Base-by-base conservation (phyloP, 2,797 vertebrate genomes). In the Oceanodroma leucorhoa region DNA sequence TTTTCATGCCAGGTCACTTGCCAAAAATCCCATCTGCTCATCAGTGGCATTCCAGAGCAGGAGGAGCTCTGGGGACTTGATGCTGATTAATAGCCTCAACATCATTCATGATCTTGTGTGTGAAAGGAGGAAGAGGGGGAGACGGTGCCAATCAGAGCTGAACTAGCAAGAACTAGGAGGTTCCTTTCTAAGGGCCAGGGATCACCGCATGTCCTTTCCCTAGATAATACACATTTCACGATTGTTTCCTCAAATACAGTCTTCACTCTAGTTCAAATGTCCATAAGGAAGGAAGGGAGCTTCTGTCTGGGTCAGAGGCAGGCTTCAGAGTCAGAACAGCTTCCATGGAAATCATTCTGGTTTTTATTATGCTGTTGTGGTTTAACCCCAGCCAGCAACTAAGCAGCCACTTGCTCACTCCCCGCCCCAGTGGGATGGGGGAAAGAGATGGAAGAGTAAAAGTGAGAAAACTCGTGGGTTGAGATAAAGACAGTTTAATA, bases 21-120 rank as follows among this genome's bases (percentile, higher is more conserved):
- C 97, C 97, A 98, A 97, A 97, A 96, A 85, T 80, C 85, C 94
- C 97, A 97, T 98, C 95, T 97, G 92, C 93, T 98, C 94, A 90
- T 94, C 95, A 93, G 94, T 94, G 93, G 84, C 96, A 93, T 97
- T 97, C 93, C 96, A 95, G 92, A 91, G 90, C 95, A 95, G 89
- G 92, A 97, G 75, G 78, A 89, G 34, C 73, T 95, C 94, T 92
- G 70, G 94, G 93, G 95, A 97, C 32, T 93, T 94, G 41, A 34
- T 82, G 85, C 86, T 95, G 95, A 96, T 97, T 97, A 97, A 97
- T 96, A 90, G 50, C 70, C 46, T 91, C 80, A 88, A 55, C 62
- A 84, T 93, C 84, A 80, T 88, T 94, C 93, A 94, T 27, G 24
- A 66, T 51, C 65, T 78, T 84, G 32, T 53, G 55, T 65, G 65